Base-by-base conservation (phyloP, 2,797 vertebrate species). In the Cuniculus paca region DNA sequence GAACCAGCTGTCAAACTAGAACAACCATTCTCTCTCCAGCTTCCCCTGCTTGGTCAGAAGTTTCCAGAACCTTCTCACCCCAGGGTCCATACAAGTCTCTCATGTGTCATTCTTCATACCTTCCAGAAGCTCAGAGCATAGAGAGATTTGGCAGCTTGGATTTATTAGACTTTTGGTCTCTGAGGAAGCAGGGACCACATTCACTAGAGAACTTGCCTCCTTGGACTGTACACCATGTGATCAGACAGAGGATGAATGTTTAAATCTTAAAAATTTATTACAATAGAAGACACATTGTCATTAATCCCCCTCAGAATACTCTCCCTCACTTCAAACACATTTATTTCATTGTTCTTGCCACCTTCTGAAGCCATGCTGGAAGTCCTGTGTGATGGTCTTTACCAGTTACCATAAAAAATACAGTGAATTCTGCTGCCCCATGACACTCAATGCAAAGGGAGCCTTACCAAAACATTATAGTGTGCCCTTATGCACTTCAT, bases 1-100 rank as follows among this genome's bases (percentile, higher is more conserved):
- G 96, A 97, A 96, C 39, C 81, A 75, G 19, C 79, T 50, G 22
- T 17, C 70, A 85, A 31, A n/a, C 56, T 36, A 63, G 45, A 97
- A 68, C 65, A 58, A 20, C 81, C 22, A 10, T 52, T 7, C 60
- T 78, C 34, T 90, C 75, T 36, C 48, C 28, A n/a, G 58, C 10
- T 78, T 92, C 61, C 93, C 20, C 75, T 48, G n/a, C 82, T 90
- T 72, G 77, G 81, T 58, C 79, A 88, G 82, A 96, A 91, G 36
- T 77, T 70, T 97, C 83, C 50, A 95, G 92, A 87, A 77, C 36
- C 60, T 92, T 82, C 39, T 48, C 8, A 12, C 12, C 8, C 26
- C 13, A 56, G 22, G 7, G 34, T 42, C 87, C 78, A 60, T 58
- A 74, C 17, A 48, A 39, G 28, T 70, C 34, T 90, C 54, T 78